Evolutionary conservation across 2,113 vertebrate species (phyloP).

Genomic region (Psophia crepitans): DNA sequence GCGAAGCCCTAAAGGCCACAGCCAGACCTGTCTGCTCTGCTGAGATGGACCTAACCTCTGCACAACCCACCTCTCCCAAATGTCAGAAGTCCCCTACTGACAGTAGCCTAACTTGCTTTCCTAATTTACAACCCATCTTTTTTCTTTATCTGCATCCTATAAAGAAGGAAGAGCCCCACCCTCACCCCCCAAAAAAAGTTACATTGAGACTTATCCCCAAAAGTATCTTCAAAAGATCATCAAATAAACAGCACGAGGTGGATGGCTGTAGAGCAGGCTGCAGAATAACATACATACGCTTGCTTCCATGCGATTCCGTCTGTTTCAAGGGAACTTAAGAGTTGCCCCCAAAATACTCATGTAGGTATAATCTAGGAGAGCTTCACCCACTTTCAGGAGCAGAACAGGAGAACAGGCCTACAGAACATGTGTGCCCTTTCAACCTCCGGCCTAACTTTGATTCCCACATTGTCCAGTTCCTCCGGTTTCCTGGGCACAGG

Average conservation of each 20-base stretch:
- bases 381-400: not conserved
- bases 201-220: not conserved
- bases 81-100: not conserved
- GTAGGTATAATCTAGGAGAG: not conserved
- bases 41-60: not conserved
- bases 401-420: not conserved
- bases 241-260: not conserved
- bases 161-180: not conserved
- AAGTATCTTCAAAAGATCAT: not conserved
- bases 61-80: not conserved
- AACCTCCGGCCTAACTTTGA: not conserved
- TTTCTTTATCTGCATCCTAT: not conserved
- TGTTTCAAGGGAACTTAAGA: not conserved
- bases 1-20: not conserved
- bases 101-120: not conserved
- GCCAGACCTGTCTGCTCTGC: not conserved
- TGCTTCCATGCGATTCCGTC: not conserved
- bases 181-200: too few species aligned
- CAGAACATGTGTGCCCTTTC: not conserved
- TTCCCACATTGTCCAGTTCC: not conserved
- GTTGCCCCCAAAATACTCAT: not conserved
- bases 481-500: not conserved
- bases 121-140: not conserved
- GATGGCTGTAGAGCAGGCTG: not conserved
- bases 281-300: not conserved